Evolutionary conservation across 1,140 invertebrate species (phyloP).

Genomic region (Magallana angulata): DNA sequence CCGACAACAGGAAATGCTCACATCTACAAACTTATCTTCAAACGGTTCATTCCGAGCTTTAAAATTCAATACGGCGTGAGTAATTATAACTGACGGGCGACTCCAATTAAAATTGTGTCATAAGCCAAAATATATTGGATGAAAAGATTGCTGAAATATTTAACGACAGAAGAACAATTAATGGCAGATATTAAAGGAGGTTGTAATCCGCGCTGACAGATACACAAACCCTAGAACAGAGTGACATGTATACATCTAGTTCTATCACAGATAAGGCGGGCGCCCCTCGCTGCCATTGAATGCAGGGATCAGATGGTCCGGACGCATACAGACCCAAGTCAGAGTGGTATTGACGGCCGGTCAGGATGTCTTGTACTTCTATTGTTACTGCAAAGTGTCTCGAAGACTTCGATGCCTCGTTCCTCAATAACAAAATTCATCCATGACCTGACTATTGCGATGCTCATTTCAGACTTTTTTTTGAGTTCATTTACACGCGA

Average conservation of each 20-base stretch:
- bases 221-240: not conserved
- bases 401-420: too few species aligned
- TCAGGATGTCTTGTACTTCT: too few species aligned
- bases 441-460: too few species aligned
- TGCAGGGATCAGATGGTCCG: too few species aligned
- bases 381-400: too few species aligned
- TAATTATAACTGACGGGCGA: slow-evolving; percentile 7
- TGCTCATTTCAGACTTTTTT: too few species aligned
- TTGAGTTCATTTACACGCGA: too few species aligned
- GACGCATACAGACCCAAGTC: too few species aligned
- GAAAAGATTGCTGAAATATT: slow-evolving; percentile 3
- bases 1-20: not conserved
- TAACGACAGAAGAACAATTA: slow-evolving; percentile 15
- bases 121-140: not conserved
- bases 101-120: slow-evolving; percentile 24
- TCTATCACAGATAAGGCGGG: slow-evolving; percentile 4
- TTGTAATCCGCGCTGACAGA: not conserved
- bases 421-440: too few species aligned
- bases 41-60: slow-evolving; percentile 1
- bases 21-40: slow-evolving; percentile 17
- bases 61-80: not conserved
- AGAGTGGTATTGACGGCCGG: too few species aligned
- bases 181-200: slow-evolving; percentile 11
- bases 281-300: not conserved
- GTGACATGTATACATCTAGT: not conserved